Evolutionary conservation across 2,113 vertebrate species (phyloP), one percentile per base, ranked within the genome.

Genomic region (Jaculus jaculus): DNA sequence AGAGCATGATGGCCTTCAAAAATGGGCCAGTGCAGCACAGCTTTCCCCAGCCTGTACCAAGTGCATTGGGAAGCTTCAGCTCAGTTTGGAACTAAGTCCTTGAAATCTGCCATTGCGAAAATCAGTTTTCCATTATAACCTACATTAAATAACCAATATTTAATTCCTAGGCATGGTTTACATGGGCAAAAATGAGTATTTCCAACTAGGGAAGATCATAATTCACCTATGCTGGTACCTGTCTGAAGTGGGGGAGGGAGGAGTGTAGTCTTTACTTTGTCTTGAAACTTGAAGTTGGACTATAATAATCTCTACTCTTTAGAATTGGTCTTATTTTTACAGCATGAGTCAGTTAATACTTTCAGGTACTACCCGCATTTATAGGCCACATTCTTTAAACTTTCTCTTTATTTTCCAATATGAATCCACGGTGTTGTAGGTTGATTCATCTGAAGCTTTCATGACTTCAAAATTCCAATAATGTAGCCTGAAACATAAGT

Each of bases 41-140:
- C 92, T 98, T 97, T 93, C 96, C 97, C 97, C 97, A 98, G 96
- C 97, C 91, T 96, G 97, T 98, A 98, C 97, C 98, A 98, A 98
- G 98, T 96, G 97, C 98, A 98, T 97, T 92, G 91, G 98, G 98
- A 98, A 98, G 97, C 98, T 98, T 97, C 92, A 95, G 98, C 98
- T 99, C 98, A 98, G 98, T 97, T 98, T 97, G 96, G 97, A 98
- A 98, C 98, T 98, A 98, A 98, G 98, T 99, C 99, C 98, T 98
- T 97, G 96, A 98, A 98, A 98, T 98, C 98, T 98, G 98, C 98
- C 99, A 99, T 99, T 96, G 94, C 97, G 96, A 97, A 97, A 94
- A 83, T 98, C 98, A 98, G 98, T 98, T 98, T 98, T 97, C 98
- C 98, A 99, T 99, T 97, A 98, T 97, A 98, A 98, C 97, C 97